Percentiles rank a stretch among this genome's conserved stretches.
phyloP scores from a whole-genome alignment of 2,797 vertebrate species.

The Argentina silus region DNA sequence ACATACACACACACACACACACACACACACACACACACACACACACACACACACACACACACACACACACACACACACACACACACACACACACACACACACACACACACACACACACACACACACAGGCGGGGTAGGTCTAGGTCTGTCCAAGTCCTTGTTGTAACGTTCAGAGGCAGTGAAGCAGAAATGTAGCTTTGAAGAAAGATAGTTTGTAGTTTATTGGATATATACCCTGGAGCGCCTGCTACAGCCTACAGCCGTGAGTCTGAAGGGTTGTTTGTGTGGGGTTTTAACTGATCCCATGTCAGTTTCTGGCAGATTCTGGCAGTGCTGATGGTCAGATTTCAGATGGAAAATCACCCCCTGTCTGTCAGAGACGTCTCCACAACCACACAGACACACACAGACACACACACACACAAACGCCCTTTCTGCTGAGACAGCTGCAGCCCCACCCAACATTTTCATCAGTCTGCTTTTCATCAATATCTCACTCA shows the following conservation, averaged over 20 bases:
- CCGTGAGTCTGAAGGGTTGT: not conserved
- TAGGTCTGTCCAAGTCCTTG: not conserved
- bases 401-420: slow-evolving; percentile 6
- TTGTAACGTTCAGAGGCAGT: not conserved
- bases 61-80: slow-evolving; percentile 10
- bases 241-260: not conserved
- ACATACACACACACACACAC: not conserved
- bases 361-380: slow-evolving; percentile 4
- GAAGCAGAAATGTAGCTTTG: slow-evolving; percentile 15
- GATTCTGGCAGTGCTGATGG: slow-evolving; percentile 12
- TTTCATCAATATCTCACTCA: slow-evolving; percentile 15
- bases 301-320: not conserved
- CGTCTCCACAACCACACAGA: not conserved
- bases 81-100: slow-evolving; percentile 4
- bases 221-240: not conserved
- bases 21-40: not conserved
- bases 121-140: not conserved
- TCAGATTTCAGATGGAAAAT: slow-evolving; percentile 15
- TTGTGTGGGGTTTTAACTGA: not conserved
- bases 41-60: not conserved
- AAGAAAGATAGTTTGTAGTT: not conserved
- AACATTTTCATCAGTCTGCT: slow-evolving; percentile 26
- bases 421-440: not conserved
- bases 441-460: not conserved
- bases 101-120: slow-evolving; percentile 2